Evolutionary conservation across 2,888 invertebrate species (phyloP).

Genomic region (Pyrochroa serraticornis): DNA sequence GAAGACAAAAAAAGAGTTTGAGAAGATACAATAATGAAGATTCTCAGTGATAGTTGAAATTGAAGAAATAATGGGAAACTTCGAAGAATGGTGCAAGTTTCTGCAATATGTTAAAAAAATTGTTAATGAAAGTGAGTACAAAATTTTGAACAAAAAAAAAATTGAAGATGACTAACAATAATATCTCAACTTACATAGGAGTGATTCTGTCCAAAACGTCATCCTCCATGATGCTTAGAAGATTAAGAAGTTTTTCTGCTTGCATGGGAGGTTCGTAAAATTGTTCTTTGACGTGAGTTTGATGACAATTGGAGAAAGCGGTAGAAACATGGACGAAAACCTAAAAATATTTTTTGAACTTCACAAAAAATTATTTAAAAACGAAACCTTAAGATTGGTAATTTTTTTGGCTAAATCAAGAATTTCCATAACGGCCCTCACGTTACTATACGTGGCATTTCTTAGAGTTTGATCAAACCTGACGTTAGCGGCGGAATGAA

Average conservation of each 20-base stretch:
- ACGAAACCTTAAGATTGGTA: neutral
- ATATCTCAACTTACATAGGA: neutral
- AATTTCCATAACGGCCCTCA: neutral
- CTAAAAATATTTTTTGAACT: neutral
- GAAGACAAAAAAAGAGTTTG: no score
- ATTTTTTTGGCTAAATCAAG: slow-evolving; percentile 1
- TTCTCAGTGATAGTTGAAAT: no score
- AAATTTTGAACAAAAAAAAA: no score
- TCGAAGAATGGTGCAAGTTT: no score
- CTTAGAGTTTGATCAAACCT: slow-evolving; percentile 75
- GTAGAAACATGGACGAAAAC: slow-evolving; percentile 11
- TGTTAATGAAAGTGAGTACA: no score
- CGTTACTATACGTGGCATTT: slow-evolving; percentile 61
- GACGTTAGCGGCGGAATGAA: slow-evolving; percentile 80
- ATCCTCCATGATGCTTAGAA: neutral
- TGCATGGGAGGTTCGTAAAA: slow-evolving; percentile 9
- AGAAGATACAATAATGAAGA: no score
- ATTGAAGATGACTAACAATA: neutral
- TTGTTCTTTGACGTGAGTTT: neutral
- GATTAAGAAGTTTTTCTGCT: neutral
- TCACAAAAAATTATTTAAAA: no score
- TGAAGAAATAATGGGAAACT: no score
- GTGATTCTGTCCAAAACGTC: neutral
- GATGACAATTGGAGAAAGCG: slow-evolving; percentile 5
- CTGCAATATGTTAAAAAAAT: no score